phyloP scores from a whole-genome alignment of 2,113 vertebrate species.

The Seriola rivoliana region DNA sequence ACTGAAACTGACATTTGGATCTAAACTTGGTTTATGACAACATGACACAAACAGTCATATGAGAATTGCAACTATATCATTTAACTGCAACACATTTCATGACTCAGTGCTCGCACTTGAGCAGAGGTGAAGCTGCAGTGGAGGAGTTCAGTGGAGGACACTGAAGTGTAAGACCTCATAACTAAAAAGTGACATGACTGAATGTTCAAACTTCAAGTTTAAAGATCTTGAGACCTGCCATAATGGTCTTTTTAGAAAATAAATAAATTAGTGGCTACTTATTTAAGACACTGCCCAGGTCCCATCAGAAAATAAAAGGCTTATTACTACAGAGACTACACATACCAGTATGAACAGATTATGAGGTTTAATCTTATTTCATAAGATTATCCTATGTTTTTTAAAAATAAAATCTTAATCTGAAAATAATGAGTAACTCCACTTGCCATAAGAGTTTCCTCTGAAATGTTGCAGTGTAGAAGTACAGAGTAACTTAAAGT shows the following conservation, averaged over 20 bases:
- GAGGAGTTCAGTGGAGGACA: background rate
- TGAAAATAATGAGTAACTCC: no score
- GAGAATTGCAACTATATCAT: background rate
- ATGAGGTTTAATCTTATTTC: background rate
- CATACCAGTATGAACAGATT: background rate
- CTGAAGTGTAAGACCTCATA: background rate
- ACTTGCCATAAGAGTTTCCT: no score
- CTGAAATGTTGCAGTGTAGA: no score
- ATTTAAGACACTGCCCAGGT: background rate
- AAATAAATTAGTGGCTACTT: background rate
- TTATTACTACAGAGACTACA: background rate
- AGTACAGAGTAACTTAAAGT: no score
- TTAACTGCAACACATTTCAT: slow-evolving; percentile 19
- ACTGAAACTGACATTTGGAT: slow-evolving; percentile 10
- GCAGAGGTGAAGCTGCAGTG: background rate
- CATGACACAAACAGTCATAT: background rate
- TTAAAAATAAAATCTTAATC: no score
- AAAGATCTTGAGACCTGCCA: background rate
- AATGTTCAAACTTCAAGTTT: background rate
- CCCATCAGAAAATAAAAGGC: background rate
- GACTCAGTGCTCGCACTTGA: slow-evolving; percentile 9
- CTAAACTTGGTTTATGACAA: background rate
- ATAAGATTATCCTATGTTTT: no score
- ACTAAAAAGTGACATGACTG: background rate
- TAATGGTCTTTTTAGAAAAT: background rate